Conservation (phyloP, 2,113 vertebrate species). For the Vidua chalybeata region DNA sequence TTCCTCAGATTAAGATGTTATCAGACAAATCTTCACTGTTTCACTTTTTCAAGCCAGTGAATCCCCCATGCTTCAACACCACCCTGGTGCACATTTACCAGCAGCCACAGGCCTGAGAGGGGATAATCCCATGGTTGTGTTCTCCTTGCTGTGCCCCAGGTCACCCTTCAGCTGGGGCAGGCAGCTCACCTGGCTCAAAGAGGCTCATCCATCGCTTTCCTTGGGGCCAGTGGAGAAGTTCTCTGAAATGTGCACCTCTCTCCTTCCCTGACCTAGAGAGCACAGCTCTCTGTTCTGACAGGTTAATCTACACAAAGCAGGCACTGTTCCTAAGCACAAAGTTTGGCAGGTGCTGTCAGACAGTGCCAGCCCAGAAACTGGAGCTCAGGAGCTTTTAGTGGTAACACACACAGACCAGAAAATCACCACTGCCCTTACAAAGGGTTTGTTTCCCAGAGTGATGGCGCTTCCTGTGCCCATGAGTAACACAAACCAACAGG, state of each 20-base stretch:
- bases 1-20: neutral
- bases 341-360: neutral
- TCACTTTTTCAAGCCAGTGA: neutral
- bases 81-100: accelerated
- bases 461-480: neutral
- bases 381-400: neutral
- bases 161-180: neutral
- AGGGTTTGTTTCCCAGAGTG: neutral
- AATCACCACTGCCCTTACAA: neutral
- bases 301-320: neutral
- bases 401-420: neutral
- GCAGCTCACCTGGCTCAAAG: neutral
- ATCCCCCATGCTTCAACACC: neutral
- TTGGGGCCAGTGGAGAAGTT: neutral
- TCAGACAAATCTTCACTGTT: neutral
- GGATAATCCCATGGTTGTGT: neutral
- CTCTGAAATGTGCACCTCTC: neutral
- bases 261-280: neutral
- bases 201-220: neutral
- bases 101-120: neutral
- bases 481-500: neutral
- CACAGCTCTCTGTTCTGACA: neutral
- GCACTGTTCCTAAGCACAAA: neutral
- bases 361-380: neutral
- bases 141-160: neutral